Conservation (phyloP, 2,113 vertebrate genomes). For the Orthonyx spaldingii region DNA sequence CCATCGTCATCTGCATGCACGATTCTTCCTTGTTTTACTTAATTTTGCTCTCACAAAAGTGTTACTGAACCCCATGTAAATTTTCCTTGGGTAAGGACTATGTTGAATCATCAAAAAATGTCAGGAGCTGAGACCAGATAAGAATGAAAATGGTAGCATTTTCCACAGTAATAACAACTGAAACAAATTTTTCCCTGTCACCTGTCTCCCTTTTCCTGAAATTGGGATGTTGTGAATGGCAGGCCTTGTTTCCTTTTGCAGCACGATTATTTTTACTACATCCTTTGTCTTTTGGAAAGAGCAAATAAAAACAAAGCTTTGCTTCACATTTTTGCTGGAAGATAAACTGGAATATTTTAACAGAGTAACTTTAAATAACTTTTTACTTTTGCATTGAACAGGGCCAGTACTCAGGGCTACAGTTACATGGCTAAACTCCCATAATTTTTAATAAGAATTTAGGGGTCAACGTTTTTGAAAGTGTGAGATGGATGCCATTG, state of each 20-base stretch:
- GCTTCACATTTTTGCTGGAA: not conserved
- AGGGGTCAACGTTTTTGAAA: not conserved
- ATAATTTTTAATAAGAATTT: not conserved
- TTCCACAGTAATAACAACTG: not conserved
- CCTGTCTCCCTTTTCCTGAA: not conserved
- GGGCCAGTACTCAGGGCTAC: not conserved
- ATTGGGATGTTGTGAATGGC: not conserved
- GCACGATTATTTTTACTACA: not conserved
- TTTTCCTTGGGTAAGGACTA: not conserved
- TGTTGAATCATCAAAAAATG: not conserved
- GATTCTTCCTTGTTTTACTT: not conserved
- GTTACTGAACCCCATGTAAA: not conserved
- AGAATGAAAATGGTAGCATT: not conserved
- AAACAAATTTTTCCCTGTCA: not conserved
- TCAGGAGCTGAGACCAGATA: not conserved
- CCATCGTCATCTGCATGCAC: not conserved
- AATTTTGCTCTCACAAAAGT: not conserved
- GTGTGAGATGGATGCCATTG: not conserved
- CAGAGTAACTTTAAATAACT: not conserved
- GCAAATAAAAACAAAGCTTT: slow-evolving; percentile 3
- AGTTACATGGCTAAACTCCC: not conserved
- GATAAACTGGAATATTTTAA: not conserved
- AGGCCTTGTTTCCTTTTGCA: not conserved
- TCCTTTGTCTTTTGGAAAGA: not conserved
- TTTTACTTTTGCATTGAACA: slow-evolving; percentile 20